These are phyloP conservation scores for Nipponacmea schrenckii DNA, from an alignment of 2,888 invertebrate genomes.

Conservation along the genomic window DNA sequence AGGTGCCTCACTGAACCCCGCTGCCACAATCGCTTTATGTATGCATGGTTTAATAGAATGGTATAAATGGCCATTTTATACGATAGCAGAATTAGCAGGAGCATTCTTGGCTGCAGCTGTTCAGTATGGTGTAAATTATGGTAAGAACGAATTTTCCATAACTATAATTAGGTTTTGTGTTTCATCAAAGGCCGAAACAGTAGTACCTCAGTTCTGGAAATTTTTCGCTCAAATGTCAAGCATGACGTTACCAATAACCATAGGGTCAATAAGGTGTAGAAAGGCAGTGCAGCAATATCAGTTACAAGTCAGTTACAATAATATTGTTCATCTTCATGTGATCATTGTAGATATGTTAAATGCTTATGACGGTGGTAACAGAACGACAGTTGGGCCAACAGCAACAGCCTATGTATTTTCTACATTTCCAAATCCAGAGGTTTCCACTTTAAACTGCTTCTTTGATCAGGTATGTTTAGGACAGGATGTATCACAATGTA, in stretches of 20 bases:
- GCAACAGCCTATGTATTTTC: constrained; percentile 70
- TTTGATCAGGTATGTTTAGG: constrained; percentile 68
- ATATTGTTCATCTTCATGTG: too few species aligned
- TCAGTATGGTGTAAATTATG: constrained; percentile 31
- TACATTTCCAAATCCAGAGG: constrained; percentile 68
- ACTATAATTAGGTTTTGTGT: too few species aligned
- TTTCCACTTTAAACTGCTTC: constrained; percentile 63
- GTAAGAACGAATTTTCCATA: constrained; percentile 15
- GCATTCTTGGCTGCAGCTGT: constrained; percentile 32
- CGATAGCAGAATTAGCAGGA: constrained; percentile 25
- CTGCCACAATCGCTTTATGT: constrained; percentile 28
- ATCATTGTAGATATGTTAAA: constrained; percentile 39
- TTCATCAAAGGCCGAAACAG: too few species aligned
- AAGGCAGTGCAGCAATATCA: too few species aligned
- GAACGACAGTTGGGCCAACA: constrained; percentile 45
- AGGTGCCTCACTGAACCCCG: constrained; percentile 30
- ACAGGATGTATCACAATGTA: too few species aligned
- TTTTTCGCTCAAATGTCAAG: too few species aligned
- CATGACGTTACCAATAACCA: too few species aligned
- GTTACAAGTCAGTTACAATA: too few species aligned
- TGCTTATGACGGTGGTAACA: constrained; percentile 57
- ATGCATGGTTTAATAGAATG: constrained; percentile 22
- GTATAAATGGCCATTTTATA: constrained; percentile 31
- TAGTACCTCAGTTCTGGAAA: too few species aligned
- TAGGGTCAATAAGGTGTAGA: too few species aligned